A percentile compares a stretch with the other conserved stretches of the same genome.
Evolutionary conservation across 2,888 invertebrate species (phyloP).

Genomic region (Herminia tarsipennalis): DNA sequence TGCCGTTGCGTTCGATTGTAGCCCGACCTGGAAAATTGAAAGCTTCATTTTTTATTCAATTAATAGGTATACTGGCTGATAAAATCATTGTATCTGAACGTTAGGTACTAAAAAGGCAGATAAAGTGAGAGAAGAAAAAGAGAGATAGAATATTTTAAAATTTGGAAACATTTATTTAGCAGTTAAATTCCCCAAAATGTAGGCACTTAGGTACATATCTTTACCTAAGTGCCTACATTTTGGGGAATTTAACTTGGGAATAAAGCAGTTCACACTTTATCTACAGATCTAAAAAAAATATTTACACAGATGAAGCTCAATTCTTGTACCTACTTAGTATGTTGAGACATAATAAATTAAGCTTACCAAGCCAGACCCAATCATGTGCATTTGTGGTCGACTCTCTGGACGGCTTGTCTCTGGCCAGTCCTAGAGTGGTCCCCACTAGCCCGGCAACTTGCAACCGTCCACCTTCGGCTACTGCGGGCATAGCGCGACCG

Average conservation of each 20-base stretch:
- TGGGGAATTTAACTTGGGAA: too few relatives aligned
- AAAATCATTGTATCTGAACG: neutral
- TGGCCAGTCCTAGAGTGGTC: constrained; percentile 85
- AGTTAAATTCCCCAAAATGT: too few relatives aligned
- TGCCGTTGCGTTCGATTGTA: constrained; percentile 85
- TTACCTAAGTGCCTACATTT: too few relatives aligned
- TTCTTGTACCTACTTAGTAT: neutral
- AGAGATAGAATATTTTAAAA: too few relatives aligned
- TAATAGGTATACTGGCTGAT: constrained; percentile 14
- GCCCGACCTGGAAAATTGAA: constrained; percentile 78
- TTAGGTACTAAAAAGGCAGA: too few relatives aligned
- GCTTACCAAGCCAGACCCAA: constrained; percentile 96
- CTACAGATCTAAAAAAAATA: too few relatives aligned
- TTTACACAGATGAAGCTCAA: too few relatives aligned
- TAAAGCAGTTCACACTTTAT: too few relatives aligned
- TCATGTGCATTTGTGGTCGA: constrained; percentile 96
- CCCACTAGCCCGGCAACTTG: constrained; percentile 84
- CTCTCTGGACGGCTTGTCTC: constrained; percentile 88
- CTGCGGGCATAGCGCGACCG: constrained; percentile 87
- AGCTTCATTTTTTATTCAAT: constrained; percentile 41
- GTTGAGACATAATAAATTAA: neutral
- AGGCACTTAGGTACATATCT: too few relatives aligned
- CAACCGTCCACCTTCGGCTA: constrained; percentile 78
- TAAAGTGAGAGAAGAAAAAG: too few relatives aligned
- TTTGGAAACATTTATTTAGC: too few relatives aligned